A percentile compares a stretch with the other conserved stretches of the same genome.
phyloP scores from a whole-genome alignment of 2,113 vertebrate genomes.

The Chamaea fasciata region DNA sequence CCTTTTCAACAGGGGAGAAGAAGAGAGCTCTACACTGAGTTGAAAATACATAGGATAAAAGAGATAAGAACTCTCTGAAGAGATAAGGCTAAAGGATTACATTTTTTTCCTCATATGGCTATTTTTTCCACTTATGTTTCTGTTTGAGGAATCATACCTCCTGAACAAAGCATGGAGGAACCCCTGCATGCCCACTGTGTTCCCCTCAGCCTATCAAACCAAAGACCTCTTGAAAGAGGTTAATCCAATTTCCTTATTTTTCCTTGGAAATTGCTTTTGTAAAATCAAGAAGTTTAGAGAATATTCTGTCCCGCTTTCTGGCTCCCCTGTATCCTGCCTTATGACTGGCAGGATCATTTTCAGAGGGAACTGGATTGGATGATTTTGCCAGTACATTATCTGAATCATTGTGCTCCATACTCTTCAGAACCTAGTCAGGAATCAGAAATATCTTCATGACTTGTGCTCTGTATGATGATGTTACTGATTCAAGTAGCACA shows the following conservation, averaged over 20 bases:
- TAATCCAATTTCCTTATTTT: not conserved
- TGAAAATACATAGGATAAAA: not conserved
- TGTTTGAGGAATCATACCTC: not conserved
- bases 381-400: not conserved
- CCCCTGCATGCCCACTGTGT: not conserved
- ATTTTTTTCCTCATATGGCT: not conserved
- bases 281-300: not conserved
- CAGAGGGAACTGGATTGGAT: not conserved
- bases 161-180: not conserved
- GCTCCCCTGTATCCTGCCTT: not conserved
- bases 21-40: not conserved
- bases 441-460: conserved; percentile 76
- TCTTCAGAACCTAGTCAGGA: conserved; percentile 58
- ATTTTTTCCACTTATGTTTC: not conserved
- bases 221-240: not conserved
- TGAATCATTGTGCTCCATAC: not conserved
- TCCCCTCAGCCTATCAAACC: not conserved
- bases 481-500: conserved; percentile 44
- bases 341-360: not conserved
- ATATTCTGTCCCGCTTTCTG: not conserved
- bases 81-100: not conserved
- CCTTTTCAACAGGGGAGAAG: not conserved
- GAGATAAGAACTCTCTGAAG: not conserved
- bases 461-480: conserved; percentile 73
- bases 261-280: not conserved